Percentiles rank a stretch among this genome's conserved stretches.
Conservation (phyloP, 1,140 invertebrate genomes). For the Ditylenchus dipsaci region DNA sequence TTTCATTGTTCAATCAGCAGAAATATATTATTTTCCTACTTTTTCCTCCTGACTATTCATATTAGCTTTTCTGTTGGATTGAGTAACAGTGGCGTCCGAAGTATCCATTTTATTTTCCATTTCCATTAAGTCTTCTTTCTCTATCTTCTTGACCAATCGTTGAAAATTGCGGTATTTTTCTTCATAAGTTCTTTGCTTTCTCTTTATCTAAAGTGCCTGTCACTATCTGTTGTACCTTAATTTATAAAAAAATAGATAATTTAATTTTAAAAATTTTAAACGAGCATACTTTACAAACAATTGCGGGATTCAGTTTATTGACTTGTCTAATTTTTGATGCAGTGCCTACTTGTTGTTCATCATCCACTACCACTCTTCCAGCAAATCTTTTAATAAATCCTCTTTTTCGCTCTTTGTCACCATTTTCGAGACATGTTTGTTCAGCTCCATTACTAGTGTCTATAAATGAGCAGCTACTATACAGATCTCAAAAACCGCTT, state of each 20-base stretch:
- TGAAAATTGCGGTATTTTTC: neutral
- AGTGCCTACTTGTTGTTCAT: too few relatives aligned
- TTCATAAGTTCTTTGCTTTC: neutral
- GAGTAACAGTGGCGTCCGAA: neutral
- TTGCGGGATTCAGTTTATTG: too few relatives aligned
- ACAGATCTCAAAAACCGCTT: too few relatives aligned
- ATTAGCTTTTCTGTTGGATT: neutral
- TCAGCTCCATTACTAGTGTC: too few relatives aligned
- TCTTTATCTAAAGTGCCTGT: neutral
- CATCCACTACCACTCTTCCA: too few relatives aligned
- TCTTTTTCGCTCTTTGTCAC: too few relatives aligned
- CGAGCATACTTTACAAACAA: too few relatives aligned
- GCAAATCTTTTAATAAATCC: too few relatives aligned
- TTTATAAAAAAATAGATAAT: neutral
- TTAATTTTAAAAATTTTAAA: neutral
- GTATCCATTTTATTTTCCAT: constrained; percentile 6
- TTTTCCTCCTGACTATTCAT: constrained; percentile 10
- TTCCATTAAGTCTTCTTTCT: neutral
- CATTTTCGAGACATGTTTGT: too few relatives aligned
- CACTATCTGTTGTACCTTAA: constrained; percentile 4
- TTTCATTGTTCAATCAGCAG: too few relatives aligned
- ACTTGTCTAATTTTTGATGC: too few relatives aligned
- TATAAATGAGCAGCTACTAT: too few relatives aligned
- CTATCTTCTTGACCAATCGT: neutral
- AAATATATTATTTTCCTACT: neutral